Percentiles rank a stretch among this genome's conserved stretches.
phyloP scores from a whole-genome alignment of 2,113 vertebrate genomes.

The Melanocharis versteri region DNA sequence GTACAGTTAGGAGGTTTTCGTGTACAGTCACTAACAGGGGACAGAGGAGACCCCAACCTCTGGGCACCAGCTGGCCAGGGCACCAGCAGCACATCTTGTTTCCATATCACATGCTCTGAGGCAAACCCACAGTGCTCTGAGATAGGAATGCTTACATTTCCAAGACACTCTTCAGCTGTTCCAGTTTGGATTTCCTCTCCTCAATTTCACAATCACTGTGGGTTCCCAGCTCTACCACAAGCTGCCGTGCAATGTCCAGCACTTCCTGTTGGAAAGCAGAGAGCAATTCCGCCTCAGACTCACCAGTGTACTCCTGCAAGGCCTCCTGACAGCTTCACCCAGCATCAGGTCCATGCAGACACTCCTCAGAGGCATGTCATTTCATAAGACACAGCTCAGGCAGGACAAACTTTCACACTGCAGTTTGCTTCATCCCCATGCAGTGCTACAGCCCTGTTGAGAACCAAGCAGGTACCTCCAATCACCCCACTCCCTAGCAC shows the following conservation, averaged over 20 bases:
- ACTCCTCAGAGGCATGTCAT: background rate
- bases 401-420: background rate
- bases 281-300: background rate
- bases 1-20: background rate
- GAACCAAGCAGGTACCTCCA: background rate
- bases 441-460: background rate
- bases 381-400: background rate
- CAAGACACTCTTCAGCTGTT: slow-evolving; percentile 95
- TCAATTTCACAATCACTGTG: slow-evolving; percentile 89
- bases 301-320: background rate
- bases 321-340: background rate
- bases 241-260: slow-evolving; percentile 90
- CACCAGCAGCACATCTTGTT: background rate
- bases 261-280: slow-evolving; percentile 82
- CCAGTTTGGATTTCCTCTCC: slow-evolving; percentile 93
- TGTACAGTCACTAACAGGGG: background rate
- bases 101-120: background rate
- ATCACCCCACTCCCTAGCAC: background rate
- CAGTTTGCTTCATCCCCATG: background rate
- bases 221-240: slow-evolving; percentile 87
- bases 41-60: background rate
- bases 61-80: background rate
- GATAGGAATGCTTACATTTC: slow-evolving; percentile 85
- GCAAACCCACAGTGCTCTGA: background rate
- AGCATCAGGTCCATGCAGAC: background rate